Percentiles rank a stretch among this genome's conserved stretches.
Conservation (phyloP, 2,113 vertebrate species). For the Dolichallabes microphthalmus region DNA sequence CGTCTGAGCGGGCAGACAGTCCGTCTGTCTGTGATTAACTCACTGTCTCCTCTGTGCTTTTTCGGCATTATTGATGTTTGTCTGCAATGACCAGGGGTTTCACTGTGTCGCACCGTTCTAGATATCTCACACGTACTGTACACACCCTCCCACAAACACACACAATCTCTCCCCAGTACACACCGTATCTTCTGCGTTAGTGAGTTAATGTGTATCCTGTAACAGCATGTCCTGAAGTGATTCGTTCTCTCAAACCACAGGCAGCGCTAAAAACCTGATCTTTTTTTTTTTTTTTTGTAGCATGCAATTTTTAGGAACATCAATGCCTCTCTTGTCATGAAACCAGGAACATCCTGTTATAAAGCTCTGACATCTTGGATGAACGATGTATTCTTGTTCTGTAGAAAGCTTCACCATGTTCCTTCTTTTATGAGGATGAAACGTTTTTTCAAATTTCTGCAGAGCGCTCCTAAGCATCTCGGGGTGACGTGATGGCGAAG, state of each 20-base stretch:
- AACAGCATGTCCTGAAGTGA: neutral
- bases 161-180: constrained; percentile 35
- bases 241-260: neutral
- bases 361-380: neutral
- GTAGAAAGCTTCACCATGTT: neutral
- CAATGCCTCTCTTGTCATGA: neutral
- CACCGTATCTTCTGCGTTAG: constrained; percentile 4
- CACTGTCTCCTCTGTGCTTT: constrained; percentile 59
- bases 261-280: neutral
- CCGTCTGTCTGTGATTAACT: constrained; percentile 66
- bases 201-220: neutral
- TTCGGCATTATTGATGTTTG: constrained; percentile 60
- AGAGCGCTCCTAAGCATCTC: neutral
- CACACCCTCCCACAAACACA: constrained; percentile 6
- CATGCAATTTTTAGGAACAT: neutral
- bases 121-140: neutral
- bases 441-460: too few species aligned
- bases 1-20: constrained; percentile 63
- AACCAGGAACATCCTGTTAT: neutral
- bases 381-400: too few species aligned
- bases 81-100: constrained; percentile 36
- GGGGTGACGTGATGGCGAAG: neutral
- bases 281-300: neutral
- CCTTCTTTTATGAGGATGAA: neutral
- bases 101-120: constrained; percentile 58